phyloP scores from a whole-genome alignment of 2,113 vertebrate species.

The Lagenorhynchus albirostris region DNA sequence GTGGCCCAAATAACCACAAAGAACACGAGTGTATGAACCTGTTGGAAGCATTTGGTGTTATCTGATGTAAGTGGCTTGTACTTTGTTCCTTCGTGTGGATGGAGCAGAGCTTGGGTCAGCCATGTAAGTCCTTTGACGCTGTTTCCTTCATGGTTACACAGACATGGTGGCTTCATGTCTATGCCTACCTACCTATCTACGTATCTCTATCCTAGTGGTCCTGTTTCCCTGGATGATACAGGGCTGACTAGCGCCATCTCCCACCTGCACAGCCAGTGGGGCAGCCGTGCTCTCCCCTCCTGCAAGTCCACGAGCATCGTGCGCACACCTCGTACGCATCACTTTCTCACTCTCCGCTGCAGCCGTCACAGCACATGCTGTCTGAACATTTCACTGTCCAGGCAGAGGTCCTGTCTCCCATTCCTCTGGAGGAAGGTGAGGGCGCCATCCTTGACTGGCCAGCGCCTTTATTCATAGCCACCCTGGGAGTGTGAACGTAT shows the following conservation, averaged over 20 bases:
- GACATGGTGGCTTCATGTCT: fast-evolving
- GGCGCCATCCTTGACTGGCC: fast-evolving
- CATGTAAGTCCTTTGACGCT: fast-evolving
- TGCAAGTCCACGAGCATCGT: fast-evolving
- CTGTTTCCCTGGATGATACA: fast-evolving
- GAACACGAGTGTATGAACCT: no score
- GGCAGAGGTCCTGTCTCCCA: neutral
- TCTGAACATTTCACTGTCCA: neutral
- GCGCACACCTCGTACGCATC: fast-evolving
- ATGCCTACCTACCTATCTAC: fast-evolving
- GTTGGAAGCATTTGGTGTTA: no score
- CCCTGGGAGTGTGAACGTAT: fast-evolving
- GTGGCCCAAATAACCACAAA: neutral
- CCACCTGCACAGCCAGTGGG: neutral
- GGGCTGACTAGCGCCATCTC: neutral
- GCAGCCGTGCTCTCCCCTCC: fast-evolving
- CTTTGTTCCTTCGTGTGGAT: neutral
- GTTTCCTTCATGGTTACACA: fast-evolving
- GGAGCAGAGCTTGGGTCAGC: no score
- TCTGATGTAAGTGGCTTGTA: fast-evolving
- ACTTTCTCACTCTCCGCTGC: fast-evolving
- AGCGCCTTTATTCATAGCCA: fast-evolving
- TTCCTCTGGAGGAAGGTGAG: fast-evolving
- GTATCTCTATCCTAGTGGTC: fast-evolving
- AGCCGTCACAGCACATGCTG: fast-evolving